Conservation (phyloP, 2,113 vertebrate genomes). For the mouse (Mus musculus) region DNA sequence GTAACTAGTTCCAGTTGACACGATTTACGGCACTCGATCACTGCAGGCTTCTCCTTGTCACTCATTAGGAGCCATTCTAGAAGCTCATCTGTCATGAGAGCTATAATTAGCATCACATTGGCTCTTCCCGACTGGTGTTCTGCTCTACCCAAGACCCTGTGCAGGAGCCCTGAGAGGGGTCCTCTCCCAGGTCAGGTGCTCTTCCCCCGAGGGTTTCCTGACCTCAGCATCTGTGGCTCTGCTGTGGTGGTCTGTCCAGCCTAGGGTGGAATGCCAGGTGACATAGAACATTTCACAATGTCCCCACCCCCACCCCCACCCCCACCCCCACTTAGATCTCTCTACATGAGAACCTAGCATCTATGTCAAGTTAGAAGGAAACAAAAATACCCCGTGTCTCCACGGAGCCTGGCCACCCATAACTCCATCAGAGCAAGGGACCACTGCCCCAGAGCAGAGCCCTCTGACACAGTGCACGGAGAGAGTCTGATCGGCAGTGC, state of each 20-base stretch:
- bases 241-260: too few species aligned
- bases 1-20: rapidly evolving
- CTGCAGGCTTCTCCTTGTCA: rapidly evolving
- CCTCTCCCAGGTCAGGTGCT: not conserved
- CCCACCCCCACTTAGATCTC: not conserved
- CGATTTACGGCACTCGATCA: rapidly evolving
- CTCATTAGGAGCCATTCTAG: not conserved
- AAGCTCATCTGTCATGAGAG: not conserved
- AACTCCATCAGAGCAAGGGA: not conserved
- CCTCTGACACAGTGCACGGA: not conserved
- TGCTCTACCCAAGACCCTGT: rapidly evolving
- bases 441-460: not conserved
- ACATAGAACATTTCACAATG: not conserved
- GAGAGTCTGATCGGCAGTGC: not conserved
- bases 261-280: too few species aligned
- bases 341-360: not conserved
- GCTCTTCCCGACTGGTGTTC: not conserved
- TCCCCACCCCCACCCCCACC: rapidly evolving
- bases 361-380: not conserved
- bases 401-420: rapidly evolving
- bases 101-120: rapidly evolving
- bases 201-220: too few species aligned
- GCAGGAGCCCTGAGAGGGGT: not conserved
- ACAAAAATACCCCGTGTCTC: not conserved
- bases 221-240: rapidly evolving